A percentile compares a stretch with the other conserved stretches of the same genome.
These are phyloP conservation scores for Lordiphosa mommai DNA, from an alignment of 1,140 invertebrate species.

Conservation along the genomic window DNA sequence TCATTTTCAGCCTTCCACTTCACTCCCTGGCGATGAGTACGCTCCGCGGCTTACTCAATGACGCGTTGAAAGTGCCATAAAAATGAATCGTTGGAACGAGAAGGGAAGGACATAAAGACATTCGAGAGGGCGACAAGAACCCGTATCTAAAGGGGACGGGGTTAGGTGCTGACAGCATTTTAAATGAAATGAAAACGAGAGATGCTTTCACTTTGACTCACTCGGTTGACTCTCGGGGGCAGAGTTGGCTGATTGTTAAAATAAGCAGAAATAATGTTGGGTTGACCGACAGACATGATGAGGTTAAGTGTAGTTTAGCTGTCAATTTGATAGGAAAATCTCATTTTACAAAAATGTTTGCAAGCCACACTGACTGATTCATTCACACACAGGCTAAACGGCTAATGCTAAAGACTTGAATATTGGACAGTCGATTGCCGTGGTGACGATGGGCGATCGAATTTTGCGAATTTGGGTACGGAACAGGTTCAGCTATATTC, in stretches of 20 bases:
- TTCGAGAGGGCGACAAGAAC: conserved; percentile 17
- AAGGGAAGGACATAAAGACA: conserved; percentile 64
- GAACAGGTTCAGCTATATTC: too few relatives aligned
- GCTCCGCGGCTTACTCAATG: conserved; percentile 71
- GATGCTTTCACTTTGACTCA: conserved; percentile 61
- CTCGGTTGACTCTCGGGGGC: not conserved
- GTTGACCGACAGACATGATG: too few relatives aligned
- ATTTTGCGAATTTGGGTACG: too few relatives aligned
- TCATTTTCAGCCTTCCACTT: conserved; percentile 55
- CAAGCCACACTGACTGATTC: too few relatives aligned
- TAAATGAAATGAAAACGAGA: conserved; percentile 76
- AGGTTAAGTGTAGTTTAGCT: too few relatives aligned
- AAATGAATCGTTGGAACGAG: conserved; percentile 23
- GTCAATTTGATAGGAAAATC: too few relatives aligned
- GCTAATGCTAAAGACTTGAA: too few relatives aligned
- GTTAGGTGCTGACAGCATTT: conserved; percentile 75
- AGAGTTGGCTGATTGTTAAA: not conserved
- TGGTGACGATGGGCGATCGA: too few relatives aligned
- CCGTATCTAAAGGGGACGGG: conserved; percentile 2
- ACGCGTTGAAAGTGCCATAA: conserved; percentile 76
- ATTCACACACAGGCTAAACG: too few relatives aligned
- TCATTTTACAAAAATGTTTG: too few relatives aligned
- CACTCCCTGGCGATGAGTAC: conserved; percentile 50
- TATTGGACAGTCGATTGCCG: too few relatives aligned
- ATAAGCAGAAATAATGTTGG: not conserved